Evolutionary conservation across 1,140 invertebrate genomes (phyloP), one percentile per base, ranked within the genome.

Genomic region (Sycophaga agraensis): DNA sequence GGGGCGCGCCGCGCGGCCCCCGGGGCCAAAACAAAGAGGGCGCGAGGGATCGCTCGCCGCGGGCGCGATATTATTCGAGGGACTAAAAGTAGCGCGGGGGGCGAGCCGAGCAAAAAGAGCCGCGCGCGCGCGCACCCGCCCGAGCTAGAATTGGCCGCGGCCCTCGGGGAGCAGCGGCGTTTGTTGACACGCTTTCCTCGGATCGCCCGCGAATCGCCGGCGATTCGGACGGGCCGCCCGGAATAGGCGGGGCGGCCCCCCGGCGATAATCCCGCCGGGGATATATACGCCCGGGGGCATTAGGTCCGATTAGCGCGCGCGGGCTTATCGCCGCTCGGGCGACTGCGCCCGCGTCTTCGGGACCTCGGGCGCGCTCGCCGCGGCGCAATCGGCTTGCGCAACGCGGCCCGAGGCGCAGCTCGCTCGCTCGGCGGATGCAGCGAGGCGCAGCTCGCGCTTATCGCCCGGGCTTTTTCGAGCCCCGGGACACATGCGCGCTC

Each of bases 391-490:
- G 28, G 22, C 35, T 21, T 43, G 46, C 14, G 37, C 2, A 31
- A 17, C 43, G 31, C n/a, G 16, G 35, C 51, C 19, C 31, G 43
- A 37, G 43, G 26, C 28, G 49, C 48, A 28, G 43, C 5, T 4
- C 11, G 28, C 5, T 6, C 28, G 11, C 5, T 31, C 5, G 28
- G 28, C 28, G 55, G 19, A 37, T 26, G 9, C 21, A 56, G 24
- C 21, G 31, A 59, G 37, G 59, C 28, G 51, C 48, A 59, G 46
- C 35, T 60, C 64, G 66, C 56, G 62, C 67, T 67, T 65, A 39
- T 65, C 66, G 54, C 55, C 65, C 61, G 63, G 65, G 61, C 61
- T 53, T 43, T 57, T 48, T 37, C 43, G 43, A 37, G 65, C 64
- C 63, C 48, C 42, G 55, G 35, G 43, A 48, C 31, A 59, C 45